phyloP scores from a whole-genome alignment of 2,113 vertebrate genomes.

The Cyanocitta stelleri region DNA sequence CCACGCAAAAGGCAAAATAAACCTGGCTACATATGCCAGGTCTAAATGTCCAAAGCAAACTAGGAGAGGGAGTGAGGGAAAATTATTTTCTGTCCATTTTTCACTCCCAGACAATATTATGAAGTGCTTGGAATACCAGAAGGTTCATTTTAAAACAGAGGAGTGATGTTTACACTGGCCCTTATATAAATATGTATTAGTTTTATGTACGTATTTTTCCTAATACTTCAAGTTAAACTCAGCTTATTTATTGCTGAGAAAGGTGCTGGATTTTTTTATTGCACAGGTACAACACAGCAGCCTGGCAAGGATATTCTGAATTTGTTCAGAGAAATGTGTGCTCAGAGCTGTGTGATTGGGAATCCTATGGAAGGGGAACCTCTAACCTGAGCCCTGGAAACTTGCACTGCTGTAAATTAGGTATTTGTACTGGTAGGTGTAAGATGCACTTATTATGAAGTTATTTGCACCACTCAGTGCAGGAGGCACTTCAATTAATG shows the following conservation, averaged over 20 bases:
- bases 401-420: background rate
- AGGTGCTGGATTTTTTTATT: background rate
- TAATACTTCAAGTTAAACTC: background rate
- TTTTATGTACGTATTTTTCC: background rate
- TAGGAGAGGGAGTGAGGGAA: background rate
- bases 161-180: background rate
- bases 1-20: background rate
- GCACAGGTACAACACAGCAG: background rate
- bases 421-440: background rate
- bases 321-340: background rate
- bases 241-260: background rate
- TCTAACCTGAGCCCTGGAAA: background rate
- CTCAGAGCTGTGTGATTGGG: background rate
- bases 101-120: slow-evolving; percentile 5
- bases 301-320: background rate
- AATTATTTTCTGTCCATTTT: background rate
- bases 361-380: background rate
- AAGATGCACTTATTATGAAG: background rate
- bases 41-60: background rate
- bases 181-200: background rate
- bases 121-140: slow-evolving; percentile 27
- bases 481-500: background rate
- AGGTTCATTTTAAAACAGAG: slow-evolving; percentile 1
- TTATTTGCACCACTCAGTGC: background rate
- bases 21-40: background rate